These are phyloP conservation scores for Colletes latitarsis DNA, from an alignment of 1,140 invertebrate species.

Conservation along the genomic window DNA sequence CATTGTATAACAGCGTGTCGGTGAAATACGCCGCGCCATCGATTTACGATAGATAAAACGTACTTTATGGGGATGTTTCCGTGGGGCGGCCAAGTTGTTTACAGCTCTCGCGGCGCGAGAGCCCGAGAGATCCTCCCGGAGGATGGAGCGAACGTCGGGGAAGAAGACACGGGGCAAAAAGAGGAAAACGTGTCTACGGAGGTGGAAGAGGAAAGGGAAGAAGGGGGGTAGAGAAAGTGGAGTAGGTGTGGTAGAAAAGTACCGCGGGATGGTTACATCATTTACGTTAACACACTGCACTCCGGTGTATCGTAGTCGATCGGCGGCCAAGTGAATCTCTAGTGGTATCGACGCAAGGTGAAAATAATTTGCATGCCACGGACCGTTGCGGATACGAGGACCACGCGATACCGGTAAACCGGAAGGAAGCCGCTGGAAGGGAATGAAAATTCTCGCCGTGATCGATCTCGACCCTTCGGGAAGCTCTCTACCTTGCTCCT, in stretches of 20 bases:
- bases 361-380: background rate
- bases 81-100: constrained; percentile 73
- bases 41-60: constrained; percentile 81
- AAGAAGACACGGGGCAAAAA: background rate
- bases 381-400: background rate
- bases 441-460: background rate
- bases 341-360: background rate
- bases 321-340: background rate
- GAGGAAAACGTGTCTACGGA: background rate
- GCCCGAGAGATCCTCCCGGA: constrained; percentile 15
- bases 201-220: constrained; percentile 9
- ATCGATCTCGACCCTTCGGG: too few species aligned
- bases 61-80: constrained; percentile 80
- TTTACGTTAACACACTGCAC: background rate
- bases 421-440: background rate
- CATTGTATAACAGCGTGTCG: constrained; percentile 75
- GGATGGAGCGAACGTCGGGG: constrained; percentile 22
- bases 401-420: background rate
- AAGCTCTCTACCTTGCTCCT: too few species aligned
- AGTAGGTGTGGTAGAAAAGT: constrained; percentile 28
- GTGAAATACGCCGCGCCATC: constrained; percentile 78
- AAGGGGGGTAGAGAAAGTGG: constrained; percentile 13
- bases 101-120: constrained; percentile 63
- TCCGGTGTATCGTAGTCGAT: background rate
- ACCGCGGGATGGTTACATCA: constrained; percentile 20